phyloP scores from a whole-genome alignment of 2,888 invertebrate species.

The Thymelicus acteon region DNA sequence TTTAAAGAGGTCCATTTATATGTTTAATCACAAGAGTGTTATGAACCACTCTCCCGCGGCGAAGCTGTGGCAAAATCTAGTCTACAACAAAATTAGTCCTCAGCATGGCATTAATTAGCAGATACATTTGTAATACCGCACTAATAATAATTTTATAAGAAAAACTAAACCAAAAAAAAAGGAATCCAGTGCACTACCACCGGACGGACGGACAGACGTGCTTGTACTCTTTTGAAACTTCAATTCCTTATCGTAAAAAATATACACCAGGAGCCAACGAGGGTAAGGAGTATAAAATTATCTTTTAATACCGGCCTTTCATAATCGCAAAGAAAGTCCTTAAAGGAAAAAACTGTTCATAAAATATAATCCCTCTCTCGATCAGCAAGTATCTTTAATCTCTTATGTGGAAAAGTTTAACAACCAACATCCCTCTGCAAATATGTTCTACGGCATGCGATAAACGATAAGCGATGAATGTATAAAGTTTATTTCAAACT shows the following conservation, averaged over 20 bases:
- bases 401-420: constrained; percentile 29
- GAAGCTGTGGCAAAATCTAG: no score
- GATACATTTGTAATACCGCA: no score
- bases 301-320: constrained; percentile 5
- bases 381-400: constrained; percentile 23
- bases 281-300: constrained; percentile 2
- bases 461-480: neutral
- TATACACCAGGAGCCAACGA: neutral
- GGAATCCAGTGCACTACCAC: no score
- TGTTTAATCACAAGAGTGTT: no score
- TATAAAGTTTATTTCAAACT: no score
- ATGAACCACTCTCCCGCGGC: no score
- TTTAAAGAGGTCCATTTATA: no score
- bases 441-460: neutral
- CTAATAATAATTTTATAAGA: no score
- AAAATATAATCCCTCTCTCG: constrained; percentile 16
- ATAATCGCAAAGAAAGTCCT: constrained; percentile 3
- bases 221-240: neutral
- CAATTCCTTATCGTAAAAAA: neutral
- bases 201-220: neutral
- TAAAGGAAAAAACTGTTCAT: constrained; percentile 20
- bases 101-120: no score
- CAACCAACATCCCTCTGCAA: constrained; percentile 5
- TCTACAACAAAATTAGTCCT: no score
- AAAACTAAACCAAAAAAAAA: no score